Base-by-base conservation (phyloP, 2,888 invertebrate genomes). In the Drosophila fulvimacula region DNA sequence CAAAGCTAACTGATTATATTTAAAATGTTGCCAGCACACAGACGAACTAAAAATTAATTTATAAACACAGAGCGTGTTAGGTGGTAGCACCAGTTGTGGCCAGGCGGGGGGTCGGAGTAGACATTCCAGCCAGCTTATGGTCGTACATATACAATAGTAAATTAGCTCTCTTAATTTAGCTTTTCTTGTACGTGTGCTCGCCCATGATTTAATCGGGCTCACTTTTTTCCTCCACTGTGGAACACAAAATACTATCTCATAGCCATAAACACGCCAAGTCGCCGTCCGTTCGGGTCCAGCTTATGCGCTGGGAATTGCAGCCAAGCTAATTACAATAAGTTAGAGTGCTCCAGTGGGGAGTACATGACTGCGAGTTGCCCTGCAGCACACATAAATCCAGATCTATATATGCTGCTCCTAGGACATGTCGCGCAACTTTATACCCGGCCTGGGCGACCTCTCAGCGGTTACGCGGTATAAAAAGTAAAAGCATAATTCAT, bases 151-250 rank as follows among this genome's bases (percentile, higher is more conserved):
- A 56, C 30, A 56, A 27, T 42, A 42, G 56, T 19, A 39, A 56
- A 53, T 51, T 51, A 51, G 51, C 36, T 51, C 51, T 36, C 34
- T 51, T 51, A 51, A 51, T 51, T 36, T 51, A 51, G 51, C 39
- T 38, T 39, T 24, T 55, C 39, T 55, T 39, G 21, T 51, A 34
- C 51, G 51, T 51, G 51, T 24, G 36, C 34, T 51, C 24, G 32
- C 21, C 36, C 51, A 36, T 36, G 51, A 51, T 51, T 51, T 51
- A 51, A 51, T 36, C 51, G 51, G 15, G 32, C 51, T 36, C 51
- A 21, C 51, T 21, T 34, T 32, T 13, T 32, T 34, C 11, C 6
- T 15, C 46, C 21, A 9, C 51, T 10, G 21, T 21, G 15, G 21
- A 10, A 3, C 36, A 24, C 34, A 36, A 32, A 51, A 51, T 51